Base-by-base conservation (phyloP, 1,140 invertebrate genomes). In the Zaprionus capensis region DNA sequence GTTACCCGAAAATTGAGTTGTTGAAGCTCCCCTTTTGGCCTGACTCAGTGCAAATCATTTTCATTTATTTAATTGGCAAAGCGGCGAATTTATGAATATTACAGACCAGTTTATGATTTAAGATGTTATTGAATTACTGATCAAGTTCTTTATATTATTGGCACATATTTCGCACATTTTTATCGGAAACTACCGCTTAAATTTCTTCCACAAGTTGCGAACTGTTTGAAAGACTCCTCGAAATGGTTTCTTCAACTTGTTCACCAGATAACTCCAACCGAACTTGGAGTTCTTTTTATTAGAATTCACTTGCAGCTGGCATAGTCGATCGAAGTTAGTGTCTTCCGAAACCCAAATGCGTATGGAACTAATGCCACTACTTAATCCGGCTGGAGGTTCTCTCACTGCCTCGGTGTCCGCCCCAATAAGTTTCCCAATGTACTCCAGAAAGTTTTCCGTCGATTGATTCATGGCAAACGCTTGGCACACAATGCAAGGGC, bases 31-130 rank as follows among this genome's bases (percentile, higher is more conserved):
- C 69, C 38, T 65, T 75, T 63, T 51, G 26, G 26, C 65, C 81
- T 72, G 61, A 80, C 73, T 81, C 70, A 76, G 70, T 71, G 75
- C 59, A 81, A 81, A 83, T 84, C 70, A 83, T 87, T 88, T 88
- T 88, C 82, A 83, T 81, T 88, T 64, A 87, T 88, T 83, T 83
- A 83, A 87, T 87, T 87, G 84, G 71, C 73, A 75, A 80, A 75
- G 57, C 67, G 62, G 59, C 49, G 61, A 62, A 65, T 71, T 83
- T 76, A 76, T 80, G 74, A 70, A 80, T 77, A 82, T 61, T 79
- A 36, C 61, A 34, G 31, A 11, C 76, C 38, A n/a, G 2, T 34
- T 34, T 34, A 15, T n/a, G 38, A 41, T 41, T 41, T 41, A 41
- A 41, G 15, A n/a, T 41, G 5, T n/a, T n/a, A 15, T n/a, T n/a